These are phyloP conservation scores for Chouioia cunea DNA, from an alignment of 2,888 invertebrate genomes.

Conservation along the genomic window DNA sequence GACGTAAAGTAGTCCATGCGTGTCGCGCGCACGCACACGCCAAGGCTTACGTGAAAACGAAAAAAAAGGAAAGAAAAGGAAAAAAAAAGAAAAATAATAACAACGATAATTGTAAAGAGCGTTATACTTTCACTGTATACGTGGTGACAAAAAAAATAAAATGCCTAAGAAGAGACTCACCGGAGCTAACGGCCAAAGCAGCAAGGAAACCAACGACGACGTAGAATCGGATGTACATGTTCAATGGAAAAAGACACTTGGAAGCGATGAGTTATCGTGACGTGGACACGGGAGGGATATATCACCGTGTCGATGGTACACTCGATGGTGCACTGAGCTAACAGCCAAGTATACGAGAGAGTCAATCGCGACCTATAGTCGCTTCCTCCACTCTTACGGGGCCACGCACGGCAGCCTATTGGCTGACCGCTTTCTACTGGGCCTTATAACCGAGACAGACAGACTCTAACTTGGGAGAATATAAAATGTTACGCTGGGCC, in stretches of 20 bases:
- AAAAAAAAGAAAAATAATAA: neutral
- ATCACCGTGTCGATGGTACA: too few species aligned
- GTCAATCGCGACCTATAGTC: neutral
- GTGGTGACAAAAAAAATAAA: too few species aligned
- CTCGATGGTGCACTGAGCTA: too few species aligned
- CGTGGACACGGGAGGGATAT: constrained; percentile 3
- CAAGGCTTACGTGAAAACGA: neutral
- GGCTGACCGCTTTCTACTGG: constrained; percentile 66
- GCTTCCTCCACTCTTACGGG: constrained; percentile 16
- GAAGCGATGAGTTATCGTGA: neutral
- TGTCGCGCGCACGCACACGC: constrained; percentile 25
- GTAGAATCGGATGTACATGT: neutral
- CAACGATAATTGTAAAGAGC: too few species aligned
- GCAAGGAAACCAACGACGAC: neutral
- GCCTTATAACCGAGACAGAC: too few species aligned
- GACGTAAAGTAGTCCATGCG: constrained; percentile 24
- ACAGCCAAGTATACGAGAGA: too few species aligned
- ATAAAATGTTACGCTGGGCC: too few species aligned
- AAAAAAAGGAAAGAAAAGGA: neutral
- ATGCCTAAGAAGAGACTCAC: too few species aligned
- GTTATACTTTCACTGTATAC: too few species aligned
- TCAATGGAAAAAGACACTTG: neutral
- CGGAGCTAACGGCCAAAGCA: constrained; percentile 15
- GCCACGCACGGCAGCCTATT: constrained; percentile 55
- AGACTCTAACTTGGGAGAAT: too few species aligned